These are phyloP conservation scores for Hyles vespertilio DNA, from an alignment of 1,140 invertebrate species.

Conservation along the genomic window DNA sequence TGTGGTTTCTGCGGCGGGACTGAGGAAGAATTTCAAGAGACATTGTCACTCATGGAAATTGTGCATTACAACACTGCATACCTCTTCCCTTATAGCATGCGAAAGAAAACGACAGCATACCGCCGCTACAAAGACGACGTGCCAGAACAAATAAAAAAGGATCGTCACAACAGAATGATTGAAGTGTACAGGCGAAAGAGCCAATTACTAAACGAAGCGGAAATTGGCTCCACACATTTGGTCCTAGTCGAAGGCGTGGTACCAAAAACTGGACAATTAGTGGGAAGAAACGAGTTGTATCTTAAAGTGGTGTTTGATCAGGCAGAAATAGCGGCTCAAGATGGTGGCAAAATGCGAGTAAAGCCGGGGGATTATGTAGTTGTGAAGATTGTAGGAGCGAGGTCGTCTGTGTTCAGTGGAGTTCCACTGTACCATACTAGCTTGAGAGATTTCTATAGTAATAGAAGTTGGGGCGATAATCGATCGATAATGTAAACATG, in stretches of 20 bases:
- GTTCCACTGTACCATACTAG: constrained; percentile 82
- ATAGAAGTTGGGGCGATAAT: constrained; percentile 40
- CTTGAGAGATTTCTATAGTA: constrained; percentile 56
- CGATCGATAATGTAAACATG: background rate
- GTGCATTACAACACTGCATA: constrained; percentile 92
- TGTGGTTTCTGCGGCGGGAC: constrained; percentile 98
- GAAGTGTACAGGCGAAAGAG: constrained; percentile 79
- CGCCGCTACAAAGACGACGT: constrained; percentile 90
- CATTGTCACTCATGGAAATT: constrained; percentile 86
- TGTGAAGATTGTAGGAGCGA: constrained; percentile 82
- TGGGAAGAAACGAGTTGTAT: constrained; percentile 90
- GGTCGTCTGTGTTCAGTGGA: constrained; percentile 84
- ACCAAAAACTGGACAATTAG: constrained; percentile 80
- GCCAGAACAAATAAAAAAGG: constrained; percentile 82
- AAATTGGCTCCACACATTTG: constrained; percentile 85
- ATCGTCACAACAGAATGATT: constrained; percentile 81
- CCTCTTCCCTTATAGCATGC: constrained; percentile 95
- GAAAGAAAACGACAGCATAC: constrained; percentile 96
- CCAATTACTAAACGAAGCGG: constrained; percentile 79
- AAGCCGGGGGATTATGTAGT: constrained; percentile 87
- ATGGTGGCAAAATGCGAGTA: constrained; percentile 26
- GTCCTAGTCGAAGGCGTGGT: constrained; percentile 89
- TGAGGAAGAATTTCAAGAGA: constrained; percentile 93
- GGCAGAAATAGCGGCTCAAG: constrained; percentile 28
- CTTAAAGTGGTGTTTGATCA: constrained; percentile 85